Base-by-base conservation (phyloP, 2,797 vertebrate species). In the Mergus octosetaceus region DNA sequence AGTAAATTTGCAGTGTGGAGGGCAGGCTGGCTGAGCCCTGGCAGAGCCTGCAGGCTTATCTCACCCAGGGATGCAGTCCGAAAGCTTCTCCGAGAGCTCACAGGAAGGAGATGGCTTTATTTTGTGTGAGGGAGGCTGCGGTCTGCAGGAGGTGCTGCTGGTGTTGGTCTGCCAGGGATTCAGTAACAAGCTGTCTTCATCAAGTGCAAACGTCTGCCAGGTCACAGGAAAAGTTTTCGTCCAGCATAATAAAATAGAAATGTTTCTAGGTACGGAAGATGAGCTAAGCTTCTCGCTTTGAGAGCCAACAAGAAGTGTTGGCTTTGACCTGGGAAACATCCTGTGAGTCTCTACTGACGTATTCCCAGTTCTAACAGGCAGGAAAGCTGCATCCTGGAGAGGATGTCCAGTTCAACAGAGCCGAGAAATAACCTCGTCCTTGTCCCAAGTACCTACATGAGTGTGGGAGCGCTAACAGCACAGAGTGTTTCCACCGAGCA, bases 51-150 rank as follows among this genome's bases (percentile, higher is more conserved):
- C 8, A 18, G 53, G 38, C 22, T 10, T 16, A 7, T 32, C 41
- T 19, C 1, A 14, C 16, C 11, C 0, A 2, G 13, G 4, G 12
- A 6, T 13, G 13, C 18, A 16, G 25, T 30, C 54, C 61, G 13
- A 41, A 85, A 68, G 13, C 54, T 36, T 27, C 47, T 24, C 19
- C 6, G 18, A 61, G 32, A 68, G 34, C 49, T 62, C 56, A 6
- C 11, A 34, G 69, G 27, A 32, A 56, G 13, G 21, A 85, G 54
- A 16, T 7, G 11, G 15, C 19, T 60, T 12, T 14, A 8, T 43
- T 64, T n/a, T 5, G 32, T 13, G 27, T 25, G 45, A 34, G 58
- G 60, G 58, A 53, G 15, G 7, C 27, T 30, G 32, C 6, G 7
- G 15, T 58, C 43, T 65, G 56, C 30, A 38, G 39, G 16, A 54